phyloP scores from a whole-genome alignment of 2,888 invertebrate species.

The Phytoseiulus persimilis region DNA sequence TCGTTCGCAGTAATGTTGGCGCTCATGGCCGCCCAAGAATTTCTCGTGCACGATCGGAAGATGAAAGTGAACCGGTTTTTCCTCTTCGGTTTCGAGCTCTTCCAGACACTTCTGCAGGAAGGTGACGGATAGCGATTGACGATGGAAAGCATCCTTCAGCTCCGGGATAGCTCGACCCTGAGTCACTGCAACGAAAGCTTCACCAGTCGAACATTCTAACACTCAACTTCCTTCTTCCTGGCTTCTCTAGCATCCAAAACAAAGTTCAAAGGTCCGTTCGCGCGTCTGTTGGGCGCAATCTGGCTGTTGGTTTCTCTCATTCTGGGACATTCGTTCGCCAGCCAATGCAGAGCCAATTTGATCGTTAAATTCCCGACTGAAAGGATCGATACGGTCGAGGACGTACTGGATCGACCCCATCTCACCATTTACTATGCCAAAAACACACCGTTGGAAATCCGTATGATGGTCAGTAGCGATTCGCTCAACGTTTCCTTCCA shows the following conservation, averaged over 20 bases:
- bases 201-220: too few species aligned
- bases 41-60: not conserved
- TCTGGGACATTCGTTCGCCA: slow-evolving; percentile 7
- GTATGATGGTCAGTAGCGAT: not conserved
- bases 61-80: not conserved
- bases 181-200: too few species aligned
- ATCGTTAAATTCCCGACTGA: not conserved
- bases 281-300: not conserved
- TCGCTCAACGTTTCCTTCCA: not conserved
- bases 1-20: not conserved
- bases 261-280: not conserved
- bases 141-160: too few species aligned
- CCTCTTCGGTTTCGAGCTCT: not conserved
- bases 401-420: not conserved
- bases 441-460: not conserved
- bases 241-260: slow-evolving; percentile 8
- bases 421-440: slow-evolving; percentile 5
- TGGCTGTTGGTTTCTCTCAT: not conserved
- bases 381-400: not conserved
- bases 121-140: not conserved
- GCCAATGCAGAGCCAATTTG: slow-evolving; percentile 24
- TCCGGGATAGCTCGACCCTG: too few species aligned
- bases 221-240: too few species aligned
- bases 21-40: not conserved
- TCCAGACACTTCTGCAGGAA: slow-evolving; percentile 18